Evolutionary conservation across 2,888 invertebrate genomes (phyloP).

Genomic region (Leptinotarsa haldemani): DNA sequence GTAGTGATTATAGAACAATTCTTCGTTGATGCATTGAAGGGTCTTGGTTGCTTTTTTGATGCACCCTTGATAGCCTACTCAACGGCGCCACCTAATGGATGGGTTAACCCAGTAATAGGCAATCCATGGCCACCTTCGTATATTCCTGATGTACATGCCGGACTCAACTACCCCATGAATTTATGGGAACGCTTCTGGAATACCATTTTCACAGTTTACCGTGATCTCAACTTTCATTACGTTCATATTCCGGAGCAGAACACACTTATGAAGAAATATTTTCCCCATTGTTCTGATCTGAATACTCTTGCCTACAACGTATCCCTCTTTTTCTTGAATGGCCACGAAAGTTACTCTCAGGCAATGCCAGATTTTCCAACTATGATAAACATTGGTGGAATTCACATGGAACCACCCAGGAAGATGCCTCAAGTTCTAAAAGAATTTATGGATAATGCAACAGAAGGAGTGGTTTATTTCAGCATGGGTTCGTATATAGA

Average conservation of each 20-base stretch:
- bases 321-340: slow-evolving; percentile 55
- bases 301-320: slow-evolving; percentile 50
- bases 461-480: slow-evolving; percentile 70
- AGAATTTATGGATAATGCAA: slow-evolving; percentile 68
- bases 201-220: slow-evolving; percentile 55
- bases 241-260: slow-evolving; percentile 50
- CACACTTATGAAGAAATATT: slow-evolving; percentile 52
- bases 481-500: slow-evolving; percentile 73
- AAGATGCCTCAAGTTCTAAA: slow-evolving; percentile 65
- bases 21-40: slow-evolving; percentile 66
- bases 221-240: slow-evolving; percentile 41
- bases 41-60: slow-evolving; percentile 61
- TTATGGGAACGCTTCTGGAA: slow-evolving; percentile 70
- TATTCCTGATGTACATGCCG: slow-evolving; percentile 65
- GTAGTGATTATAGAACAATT: slow-evolving; percentile 65
- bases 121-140: slow-evolving; percentile 67
- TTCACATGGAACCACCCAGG: slow-evolving; percentile 62
- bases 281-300: slow-evolving; percentile 53
- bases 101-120: slow-evolving; percentile 63
- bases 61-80: slow-evolving; percentile 63
- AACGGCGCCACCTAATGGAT: slow-evolving; percentile 65
- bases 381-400: slow-evolving; percentile 71
- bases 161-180: slow-evolving; percentile 64
- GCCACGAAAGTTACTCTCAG: slow-evolving; percentile 68
- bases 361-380: slow-evolving; percentile 70